phyloP scores from a whole-genome alignment of 2,797 vertebrate genomes.

The Gobionotothen gibberifrons region DNA sequence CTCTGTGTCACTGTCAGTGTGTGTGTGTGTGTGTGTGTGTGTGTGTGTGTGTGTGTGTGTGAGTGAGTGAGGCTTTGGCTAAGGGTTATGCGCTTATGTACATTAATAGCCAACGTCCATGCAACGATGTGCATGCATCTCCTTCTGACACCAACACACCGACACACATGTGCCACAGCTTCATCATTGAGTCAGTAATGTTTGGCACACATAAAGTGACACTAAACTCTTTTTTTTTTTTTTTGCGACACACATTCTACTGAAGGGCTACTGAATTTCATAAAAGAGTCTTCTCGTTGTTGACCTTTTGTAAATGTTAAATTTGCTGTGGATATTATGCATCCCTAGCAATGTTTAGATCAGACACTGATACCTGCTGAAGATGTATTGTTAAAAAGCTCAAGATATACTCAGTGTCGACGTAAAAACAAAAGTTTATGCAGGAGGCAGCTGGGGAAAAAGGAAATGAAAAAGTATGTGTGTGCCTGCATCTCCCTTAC shows the following conservation, averaged over 20 bases:
- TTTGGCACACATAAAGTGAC: conserved; percentile 30
- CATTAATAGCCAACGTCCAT: conserved; percentile 49
- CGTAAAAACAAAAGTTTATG: neutral
- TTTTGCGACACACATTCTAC: too few relatives aligned
- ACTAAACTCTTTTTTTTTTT: neutral
- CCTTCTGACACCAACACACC: conserved; percentile 11
- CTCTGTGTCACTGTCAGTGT: conserved; percentile 61
- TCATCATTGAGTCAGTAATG: conserved; percentile 43
- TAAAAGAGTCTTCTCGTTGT: too few relatives aligned
- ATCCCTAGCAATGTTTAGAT: too few relatives aligned
- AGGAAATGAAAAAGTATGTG: conserved; percentile 21
- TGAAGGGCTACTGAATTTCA: too few relatives aligned
- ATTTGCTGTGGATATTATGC: too few relatives aligned
- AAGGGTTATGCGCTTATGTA: conserved; percentile 41
- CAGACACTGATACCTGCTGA: too few relatives aligned
- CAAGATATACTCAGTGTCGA: neutral
- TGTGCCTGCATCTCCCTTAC: conserved; percentile 12
- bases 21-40: conserved; percentile 12
- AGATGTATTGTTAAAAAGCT: too few relatives aligned
- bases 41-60: conserved; percentile 26
- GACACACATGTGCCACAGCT: conserved; percentile 11
- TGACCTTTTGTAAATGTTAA: too few relatives aligned
- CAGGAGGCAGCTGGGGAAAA: conserved; percentile 1
- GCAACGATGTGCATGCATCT: conserved; percentile 30
- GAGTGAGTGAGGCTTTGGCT: conserved; percentile 19